Conservation (phyloP, 2,797 vertebrate genomes). For the Helostoma temminkii region DNA sequence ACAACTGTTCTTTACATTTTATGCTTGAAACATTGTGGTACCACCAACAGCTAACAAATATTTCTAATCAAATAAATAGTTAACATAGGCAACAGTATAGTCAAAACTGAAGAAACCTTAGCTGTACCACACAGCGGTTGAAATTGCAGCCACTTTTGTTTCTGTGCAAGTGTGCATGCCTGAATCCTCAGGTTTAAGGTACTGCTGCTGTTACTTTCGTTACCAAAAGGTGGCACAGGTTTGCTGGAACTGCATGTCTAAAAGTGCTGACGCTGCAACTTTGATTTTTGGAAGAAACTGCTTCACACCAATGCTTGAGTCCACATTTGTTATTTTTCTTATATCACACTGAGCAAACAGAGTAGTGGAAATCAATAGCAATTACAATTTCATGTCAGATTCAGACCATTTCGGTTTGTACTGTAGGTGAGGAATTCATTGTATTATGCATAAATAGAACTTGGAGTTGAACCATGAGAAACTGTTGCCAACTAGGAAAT, state of each 20-base stretch:
- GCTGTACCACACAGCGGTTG: background rate
- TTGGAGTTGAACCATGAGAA: background rate
- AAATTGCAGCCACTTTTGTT: background rate
- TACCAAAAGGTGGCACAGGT: constrained; percentile 47
- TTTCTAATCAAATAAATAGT: too few species aligned
- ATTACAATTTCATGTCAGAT: constrained; percentile 9
- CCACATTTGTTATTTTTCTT: constrained; percentile 4
- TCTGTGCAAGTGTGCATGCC: background rate
- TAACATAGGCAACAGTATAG: too few species aligned
- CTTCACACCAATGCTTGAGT: constrained; percentile 9
- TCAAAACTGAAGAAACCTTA: background rate
- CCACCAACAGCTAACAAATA: too few species aligned
- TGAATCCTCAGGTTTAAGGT: background rate
- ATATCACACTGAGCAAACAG: constrained; percentile 4
- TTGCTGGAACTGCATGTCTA: background rate
- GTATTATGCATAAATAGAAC: constrained; percentile 12
- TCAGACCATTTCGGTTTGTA: constrained; percentile 2
- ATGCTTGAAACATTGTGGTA: too few species aligned
- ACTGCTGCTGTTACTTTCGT: constrained; percentile 1
- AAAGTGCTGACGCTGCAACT: constrained; percentile 1
- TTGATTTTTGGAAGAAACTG: constrained; percentile 1
- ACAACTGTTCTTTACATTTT: background rate
- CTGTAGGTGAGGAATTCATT: background rate
- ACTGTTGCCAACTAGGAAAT: background rate
- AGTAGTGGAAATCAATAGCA: background rate